phyloP scores from a whole-genome alignment of 2,113 vertebrate genomes.

The Columbina picui region DNA sequence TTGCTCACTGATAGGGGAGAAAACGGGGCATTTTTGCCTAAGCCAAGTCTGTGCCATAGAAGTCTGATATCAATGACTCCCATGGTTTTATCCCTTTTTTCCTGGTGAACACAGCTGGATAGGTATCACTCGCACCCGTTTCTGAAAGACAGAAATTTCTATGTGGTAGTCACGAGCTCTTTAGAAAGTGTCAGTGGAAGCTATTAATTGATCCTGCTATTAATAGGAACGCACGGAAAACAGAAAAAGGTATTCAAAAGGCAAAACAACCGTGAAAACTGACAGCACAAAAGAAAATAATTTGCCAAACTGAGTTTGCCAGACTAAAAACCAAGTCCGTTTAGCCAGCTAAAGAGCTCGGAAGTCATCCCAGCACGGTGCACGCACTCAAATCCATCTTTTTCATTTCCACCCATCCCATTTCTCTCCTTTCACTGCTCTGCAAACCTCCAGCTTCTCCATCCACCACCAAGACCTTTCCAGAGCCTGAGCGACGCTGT shows the following conservation, averaged over 20 bases:
- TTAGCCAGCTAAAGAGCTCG: background rate
- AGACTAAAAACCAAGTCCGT: background rate
- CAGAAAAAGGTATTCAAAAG: background rate
- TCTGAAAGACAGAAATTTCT: background rate
- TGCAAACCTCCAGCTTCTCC: background rate
- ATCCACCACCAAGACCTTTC: background rate
- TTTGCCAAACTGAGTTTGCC: background rate
- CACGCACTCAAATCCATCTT: background rate
- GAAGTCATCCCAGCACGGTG: background rate
- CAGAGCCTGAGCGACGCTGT: accelerated
- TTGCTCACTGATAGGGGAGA: background rate
- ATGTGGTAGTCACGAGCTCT: background rate
- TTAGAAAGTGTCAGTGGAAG: background rate
- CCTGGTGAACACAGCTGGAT: background rate
- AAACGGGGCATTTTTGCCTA: background rate
- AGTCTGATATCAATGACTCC: background rate
- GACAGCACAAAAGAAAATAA: background rate
- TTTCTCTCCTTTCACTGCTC: background rate
- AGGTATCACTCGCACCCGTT: background rate
- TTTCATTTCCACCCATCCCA: accelerated
- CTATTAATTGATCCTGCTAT: background rate
- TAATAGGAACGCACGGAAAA: background rate
- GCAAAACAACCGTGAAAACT: background rate
- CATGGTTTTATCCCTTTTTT: background rate
- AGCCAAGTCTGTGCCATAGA: background rate